phyloP scores from a whole-genome alignment of 2,888 invertebrate species.

The Pyrrhopygopsis socrates region DNA sequence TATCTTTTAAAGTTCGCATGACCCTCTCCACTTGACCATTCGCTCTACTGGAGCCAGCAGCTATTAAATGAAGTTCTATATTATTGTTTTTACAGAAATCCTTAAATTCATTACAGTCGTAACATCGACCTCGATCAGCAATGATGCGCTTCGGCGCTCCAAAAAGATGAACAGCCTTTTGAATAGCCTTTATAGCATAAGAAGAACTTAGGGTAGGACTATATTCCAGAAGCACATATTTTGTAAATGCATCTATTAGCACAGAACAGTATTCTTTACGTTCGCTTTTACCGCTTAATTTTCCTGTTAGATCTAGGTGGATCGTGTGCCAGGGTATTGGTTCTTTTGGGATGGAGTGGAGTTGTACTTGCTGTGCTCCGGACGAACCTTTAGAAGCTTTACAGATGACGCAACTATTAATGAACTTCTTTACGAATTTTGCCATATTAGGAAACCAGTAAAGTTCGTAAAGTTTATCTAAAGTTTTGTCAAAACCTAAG shows the following conservation, averaged over 20 bases:
- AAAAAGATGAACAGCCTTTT: no score
- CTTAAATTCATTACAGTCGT: no score
- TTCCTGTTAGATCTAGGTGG: constrained; percentile 18
- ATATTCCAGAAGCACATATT: no score
- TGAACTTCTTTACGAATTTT: background rate
- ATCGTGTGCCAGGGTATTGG: background rate
- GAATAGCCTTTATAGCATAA: no score
- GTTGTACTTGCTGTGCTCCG: background rate
- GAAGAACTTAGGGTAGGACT: no score
- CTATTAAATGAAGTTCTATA: no score
- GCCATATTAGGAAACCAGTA: constrained; percentile 15
- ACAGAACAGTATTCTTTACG: constrained; percentile 79
- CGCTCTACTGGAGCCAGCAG: no score
- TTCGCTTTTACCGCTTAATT: constrained; percentile 60
- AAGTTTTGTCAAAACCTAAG: constrained; percentile 16
- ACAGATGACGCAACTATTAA: constrained; percentile 9
- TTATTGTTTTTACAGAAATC: no score
- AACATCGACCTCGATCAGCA: no score
- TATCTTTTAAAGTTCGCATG: no score
- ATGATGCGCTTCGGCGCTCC: no score
- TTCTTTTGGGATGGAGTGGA: background rate
- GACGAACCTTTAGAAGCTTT: constrained; percentile 2
- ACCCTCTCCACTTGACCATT: no score
- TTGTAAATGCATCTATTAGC: constrained; percentile 77
- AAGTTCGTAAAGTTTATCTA: constrained; percentile 1